Conservation (phyloP, 2,888 invertebrate genomes). For the Macrophya annulata region DNA sequence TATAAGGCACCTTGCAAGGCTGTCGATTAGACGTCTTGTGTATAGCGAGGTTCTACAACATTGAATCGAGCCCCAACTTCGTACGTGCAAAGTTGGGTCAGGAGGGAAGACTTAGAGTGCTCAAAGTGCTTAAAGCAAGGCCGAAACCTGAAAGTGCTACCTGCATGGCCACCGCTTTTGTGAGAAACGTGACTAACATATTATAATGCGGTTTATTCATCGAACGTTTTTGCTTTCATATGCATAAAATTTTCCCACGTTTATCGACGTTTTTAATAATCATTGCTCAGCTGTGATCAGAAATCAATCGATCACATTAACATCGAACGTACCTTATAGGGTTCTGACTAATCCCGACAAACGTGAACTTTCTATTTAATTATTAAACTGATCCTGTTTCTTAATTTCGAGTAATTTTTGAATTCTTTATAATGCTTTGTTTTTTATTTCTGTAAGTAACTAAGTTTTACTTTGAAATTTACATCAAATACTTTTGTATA, state of each 20-base stretch:
- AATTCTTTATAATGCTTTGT: background rate
- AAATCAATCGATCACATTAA: background rate
- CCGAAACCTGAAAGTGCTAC: constrained; percentile 31
- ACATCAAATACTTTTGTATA: background rate
- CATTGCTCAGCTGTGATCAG: background rate
- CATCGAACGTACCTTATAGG: background rate
- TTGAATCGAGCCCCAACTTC: constrained; percentile 23
- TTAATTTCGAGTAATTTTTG: background rate
- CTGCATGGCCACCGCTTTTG: constrained; percentile 23
- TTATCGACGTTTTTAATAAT: background rate
- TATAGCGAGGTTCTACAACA: background rate
- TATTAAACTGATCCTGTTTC: background rate
- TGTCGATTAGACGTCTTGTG: constrained; percentile 19
- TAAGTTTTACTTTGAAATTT: background rate
- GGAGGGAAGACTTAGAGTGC: constrained; percentile 18
- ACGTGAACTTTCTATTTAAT: background rate
- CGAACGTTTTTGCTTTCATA: background rate
- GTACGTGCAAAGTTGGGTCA: constrained; percentile 39
- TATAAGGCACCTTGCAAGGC: background rate
- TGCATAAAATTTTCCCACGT: background rate
- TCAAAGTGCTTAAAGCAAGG: constrained; percentile 31
- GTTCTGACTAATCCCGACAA: background rate
- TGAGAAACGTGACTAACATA: constrained; percentile 30
- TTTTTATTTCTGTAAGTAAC: background rate
- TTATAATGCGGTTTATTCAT: background rate